phyloP scores from a whole-genome alignment of 2,113 vertebrate species.

The Antechinus flavipes region DNA sequence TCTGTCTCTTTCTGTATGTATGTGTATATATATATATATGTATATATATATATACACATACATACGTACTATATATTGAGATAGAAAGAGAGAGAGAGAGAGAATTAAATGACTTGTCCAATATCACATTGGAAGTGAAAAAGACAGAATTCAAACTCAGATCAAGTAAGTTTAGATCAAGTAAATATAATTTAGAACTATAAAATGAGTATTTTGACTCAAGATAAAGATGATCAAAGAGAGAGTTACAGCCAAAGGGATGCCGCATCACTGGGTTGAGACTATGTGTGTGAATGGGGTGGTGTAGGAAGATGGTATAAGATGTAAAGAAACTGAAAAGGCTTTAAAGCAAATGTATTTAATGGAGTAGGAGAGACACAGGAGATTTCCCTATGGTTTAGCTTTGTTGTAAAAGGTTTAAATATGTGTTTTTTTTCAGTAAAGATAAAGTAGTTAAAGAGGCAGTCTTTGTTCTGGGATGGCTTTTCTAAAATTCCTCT shows the following conservation, averaged over 20 bases:
- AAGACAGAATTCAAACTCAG: neutral
- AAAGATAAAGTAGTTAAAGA: conserved; percentile 13
- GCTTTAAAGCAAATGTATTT: neutral
- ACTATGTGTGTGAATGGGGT: neutral
- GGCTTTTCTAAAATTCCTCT: conserved; percentile 11
- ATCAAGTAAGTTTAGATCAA: neutral
- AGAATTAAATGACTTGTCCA: neutral
- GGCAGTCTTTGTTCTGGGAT: conserved; percentile 32
- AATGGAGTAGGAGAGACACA: neutral
- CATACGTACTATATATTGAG: no score
- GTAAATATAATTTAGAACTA: neutral
- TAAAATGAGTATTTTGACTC: neutral
- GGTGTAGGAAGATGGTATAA: neutral
- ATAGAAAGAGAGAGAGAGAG: neutral
- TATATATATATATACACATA: no score
- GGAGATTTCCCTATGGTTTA: neutral
- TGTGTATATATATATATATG: no score
- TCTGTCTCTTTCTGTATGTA: no score
- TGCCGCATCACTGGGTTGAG: neutral
- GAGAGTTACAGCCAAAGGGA: neutral
- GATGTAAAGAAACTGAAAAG: neutral
- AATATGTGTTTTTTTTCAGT: neutral
- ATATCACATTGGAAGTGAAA: neutral
- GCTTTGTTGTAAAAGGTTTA: conserved; percentile 26
- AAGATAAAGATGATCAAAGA: neutral